These are phyloP conservation scores for Anguilla rostrata DNA, from an alignment of 2,113 vertebrate species.

Conservation along the genomic window DNA sequence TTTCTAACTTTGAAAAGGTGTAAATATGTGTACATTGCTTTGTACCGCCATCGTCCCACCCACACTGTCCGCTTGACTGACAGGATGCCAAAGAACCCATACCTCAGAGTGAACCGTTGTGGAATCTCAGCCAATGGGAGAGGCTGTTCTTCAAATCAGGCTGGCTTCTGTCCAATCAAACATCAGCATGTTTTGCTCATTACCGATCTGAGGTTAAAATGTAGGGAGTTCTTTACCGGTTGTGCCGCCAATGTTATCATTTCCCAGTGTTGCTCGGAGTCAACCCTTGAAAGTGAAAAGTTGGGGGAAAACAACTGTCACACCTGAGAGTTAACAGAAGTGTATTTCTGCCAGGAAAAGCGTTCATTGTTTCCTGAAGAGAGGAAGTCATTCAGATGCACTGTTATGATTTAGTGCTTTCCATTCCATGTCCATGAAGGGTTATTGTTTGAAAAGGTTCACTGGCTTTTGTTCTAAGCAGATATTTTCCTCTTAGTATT, in stretches of 20 bases:
- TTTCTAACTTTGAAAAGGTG: conserved; percentile 54
- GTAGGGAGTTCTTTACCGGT: background rate
- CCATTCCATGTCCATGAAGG: conserved; percentile 9
- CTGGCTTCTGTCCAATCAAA: background rate
- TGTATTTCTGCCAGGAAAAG: background rate
- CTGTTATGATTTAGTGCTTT: conserved; percentile 20
- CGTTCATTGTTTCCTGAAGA: conserved; percentile 9
- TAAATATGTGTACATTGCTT: conserved; percentile 68
- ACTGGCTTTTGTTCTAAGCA: background rate
- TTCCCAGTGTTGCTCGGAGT: background rate
- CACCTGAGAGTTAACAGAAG: background rate
- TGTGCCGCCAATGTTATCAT: background rate
- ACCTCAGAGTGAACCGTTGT: conserved; percentile 40
- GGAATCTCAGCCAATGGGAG: conserved; percentile 2
- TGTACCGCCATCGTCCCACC: conserved; percentile 11
- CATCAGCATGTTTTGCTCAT: background rate
- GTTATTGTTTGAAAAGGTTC: conserved; percentile 14
- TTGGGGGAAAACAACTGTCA: background rate
- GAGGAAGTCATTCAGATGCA: conserved; percentile 25
- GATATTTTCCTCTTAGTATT: conserved; percentile 27
- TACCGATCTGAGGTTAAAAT: background rate
- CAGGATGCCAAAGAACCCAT: conserved; percentile 71
- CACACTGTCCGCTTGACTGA: conserved; percentile 20
- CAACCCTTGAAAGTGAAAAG: background rate
- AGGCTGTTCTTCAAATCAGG: background rate